Evolutionary conservation across 1,140 invertebrate species (phyloP).

Genomic region (Cotesia vestalis): DNA sequence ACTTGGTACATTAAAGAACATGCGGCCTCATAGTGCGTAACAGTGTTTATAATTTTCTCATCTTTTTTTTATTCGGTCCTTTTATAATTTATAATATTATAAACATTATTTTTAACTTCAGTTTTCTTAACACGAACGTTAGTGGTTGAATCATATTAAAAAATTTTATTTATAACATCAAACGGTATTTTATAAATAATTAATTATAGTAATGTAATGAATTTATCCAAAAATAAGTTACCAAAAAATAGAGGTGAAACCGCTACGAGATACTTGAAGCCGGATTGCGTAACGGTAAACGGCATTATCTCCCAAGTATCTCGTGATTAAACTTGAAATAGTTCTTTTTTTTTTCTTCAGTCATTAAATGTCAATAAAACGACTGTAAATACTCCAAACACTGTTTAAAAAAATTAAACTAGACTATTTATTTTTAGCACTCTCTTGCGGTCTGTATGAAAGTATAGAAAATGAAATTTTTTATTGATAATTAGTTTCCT

Average conservation of each 20-base stretch:
- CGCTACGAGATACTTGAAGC: constrained; percentile 1
- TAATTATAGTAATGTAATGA: background rate
- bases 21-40: constrained; percentile 27
- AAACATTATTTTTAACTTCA: background rate
- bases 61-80: background rate
- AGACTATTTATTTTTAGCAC: too few relatives aligned
- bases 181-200: constrained; percentile 11
- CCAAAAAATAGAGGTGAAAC: constrained; percentile 14
- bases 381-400: too few relatives aligned
- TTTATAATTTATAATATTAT: constrained; percentile 6
- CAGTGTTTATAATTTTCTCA: background rate
- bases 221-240: background rate
- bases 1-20: constrained; percentile 23
- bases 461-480: too few relatives aligned
- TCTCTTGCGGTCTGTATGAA: too few relatives aligned
- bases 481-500: too few relatives aligned
- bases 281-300: constrained; percentile 53
- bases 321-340: background rate
- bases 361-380: constrained; percentile 7
- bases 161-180: background rate
- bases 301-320: constrained; percentile 26
- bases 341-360: background rate
- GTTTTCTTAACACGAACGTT: too few relatives aligned
- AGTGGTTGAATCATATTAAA: background rate
- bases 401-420: too few relatives aligned